Conservation (phyloP, 2,113 vertebrate genomes). For the Micromys minutus region DNA sequence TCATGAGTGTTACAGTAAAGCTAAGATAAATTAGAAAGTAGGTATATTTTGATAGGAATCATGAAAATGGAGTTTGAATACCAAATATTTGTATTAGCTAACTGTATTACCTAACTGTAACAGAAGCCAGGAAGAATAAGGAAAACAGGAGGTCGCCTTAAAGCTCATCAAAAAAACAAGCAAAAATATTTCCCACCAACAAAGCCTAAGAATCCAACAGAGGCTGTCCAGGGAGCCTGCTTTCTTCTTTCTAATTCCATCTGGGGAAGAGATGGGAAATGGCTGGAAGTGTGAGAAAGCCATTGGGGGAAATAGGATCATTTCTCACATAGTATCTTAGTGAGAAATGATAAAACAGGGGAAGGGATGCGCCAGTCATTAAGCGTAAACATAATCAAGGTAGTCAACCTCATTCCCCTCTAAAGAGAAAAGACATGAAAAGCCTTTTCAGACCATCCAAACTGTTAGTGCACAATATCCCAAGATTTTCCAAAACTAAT, state of each 20-base stretch:
- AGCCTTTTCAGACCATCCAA: background rate
- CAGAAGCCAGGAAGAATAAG: background rate
- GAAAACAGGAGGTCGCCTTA: background rate
- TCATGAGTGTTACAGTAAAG: background rate
- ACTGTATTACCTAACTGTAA: background rate
- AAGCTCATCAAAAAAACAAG: conserved; percentile 8
- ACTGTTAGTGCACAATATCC: background rate
- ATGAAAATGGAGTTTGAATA: background rate
- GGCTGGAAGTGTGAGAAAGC: background rate
- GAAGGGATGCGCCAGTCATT: background rate
- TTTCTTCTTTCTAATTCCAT: background rate
- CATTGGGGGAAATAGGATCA: background rate
- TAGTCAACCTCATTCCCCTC: background rate
- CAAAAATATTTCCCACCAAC: background rate
- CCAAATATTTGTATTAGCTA: background rate
- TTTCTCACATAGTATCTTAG: conserved; percentile 16
- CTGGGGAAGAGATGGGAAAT: background rate
- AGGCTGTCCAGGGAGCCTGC: background rate
- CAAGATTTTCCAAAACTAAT: conserved; percentile 4
- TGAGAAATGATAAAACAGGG: background rate
- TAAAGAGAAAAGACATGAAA: conserved; percentile 25
- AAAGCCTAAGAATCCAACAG: background rate
- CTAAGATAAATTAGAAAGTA: background rate
- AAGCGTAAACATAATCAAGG: conserved; percentile 31
- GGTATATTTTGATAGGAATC: background rate